phyloP scores from a whole-genome alignment of 2,888 invertebrate species.

The Patella caerulea region DNA sequence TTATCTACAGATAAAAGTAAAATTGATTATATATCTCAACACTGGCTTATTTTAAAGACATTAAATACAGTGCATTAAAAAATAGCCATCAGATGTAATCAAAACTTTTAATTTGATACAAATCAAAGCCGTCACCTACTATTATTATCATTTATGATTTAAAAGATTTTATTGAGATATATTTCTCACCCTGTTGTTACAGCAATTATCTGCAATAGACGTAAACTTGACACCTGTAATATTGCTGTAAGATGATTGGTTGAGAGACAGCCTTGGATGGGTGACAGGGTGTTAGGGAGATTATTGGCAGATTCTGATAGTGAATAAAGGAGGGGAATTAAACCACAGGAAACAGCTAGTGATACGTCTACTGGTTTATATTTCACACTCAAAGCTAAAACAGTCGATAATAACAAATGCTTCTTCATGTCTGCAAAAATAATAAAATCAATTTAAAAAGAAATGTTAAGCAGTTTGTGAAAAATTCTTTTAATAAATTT shows the following conservation, averaged over 20 bases:
- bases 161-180: not conserved
- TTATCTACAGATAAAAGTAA: too few relatives aligned
- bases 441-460: too few relatives aligned
- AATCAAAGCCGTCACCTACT: too few relatives aligned
- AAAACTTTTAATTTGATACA: too few relatives aligned
- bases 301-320: constrained; percentile 65
- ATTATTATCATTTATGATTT: too few relatives aligned
- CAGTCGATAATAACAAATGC: constrained; percentile 73
- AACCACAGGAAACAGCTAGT: constrained; percentile 75
- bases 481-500: not conserved
- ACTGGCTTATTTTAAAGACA: too few relatives aligned
- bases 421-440: constrained; percentile 62
- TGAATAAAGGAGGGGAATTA: constrained; percentile 73
- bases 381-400: constrained; percentile 76
- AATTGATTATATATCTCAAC: too few relatives aligned
- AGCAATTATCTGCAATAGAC: constrained; percentile 76
- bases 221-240: constrained; percentile 73
- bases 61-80: too few relatives aligned
- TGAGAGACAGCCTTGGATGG: constrained; percentile 47
- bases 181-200: constrained; percentile 74
- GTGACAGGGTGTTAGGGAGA: constrained; percentile 51
- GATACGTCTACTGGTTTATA: constrained; percentile 76
- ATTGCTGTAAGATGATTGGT: constrained; percentile 56
- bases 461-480: too few relatives aligned
- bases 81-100: too few relatives aligned